Evolutionary conservation across 1,140 invertebrate species (phyloP).

Genomic region (Antheraea mylitta): DNA sequence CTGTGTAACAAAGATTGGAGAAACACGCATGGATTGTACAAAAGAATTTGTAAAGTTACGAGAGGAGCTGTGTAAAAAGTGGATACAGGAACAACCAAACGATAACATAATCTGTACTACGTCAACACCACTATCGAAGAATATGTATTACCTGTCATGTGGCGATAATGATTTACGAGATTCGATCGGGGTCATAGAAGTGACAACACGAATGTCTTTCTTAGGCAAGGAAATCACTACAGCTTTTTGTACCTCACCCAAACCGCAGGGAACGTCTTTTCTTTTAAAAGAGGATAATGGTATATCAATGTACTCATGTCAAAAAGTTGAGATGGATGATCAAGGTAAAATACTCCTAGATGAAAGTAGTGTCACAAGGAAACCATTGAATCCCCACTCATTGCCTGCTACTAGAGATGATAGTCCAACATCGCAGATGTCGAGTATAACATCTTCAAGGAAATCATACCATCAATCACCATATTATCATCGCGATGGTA

Average conservation of each 20-base stretch:
- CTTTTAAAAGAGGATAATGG: constrained; percentile 60
- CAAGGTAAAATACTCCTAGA: constrained; percentile 67
- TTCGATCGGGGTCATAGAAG: constrained; percentile 64
- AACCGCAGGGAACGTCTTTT: constrained; percentile 47
- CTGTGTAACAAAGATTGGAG: constrained; percentile 60
- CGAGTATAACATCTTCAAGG: constrained; percentile 32
- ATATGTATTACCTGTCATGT: constrained; percentile 59
- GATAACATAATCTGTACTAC: constrained; percentile 68
- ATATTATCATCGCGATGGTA: constrained; percentile 13
- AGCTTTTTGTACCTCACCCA: constrained; percentile 51
- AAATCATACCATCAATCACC: constrained; percentile 19
- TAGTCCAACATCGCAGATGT: constrained; percentile 51
- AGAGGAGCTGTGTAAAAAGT: constrained; percentile 64
- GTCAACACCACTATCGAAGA: constrained; percentile 58
- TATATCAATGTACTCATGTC: constrained; percentile 64
- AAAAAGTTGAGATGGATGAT: constrained; percentile 68
- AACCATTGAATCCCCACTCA: constrained; percentile 24
- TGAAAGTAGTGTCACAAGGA: constrained; percentile 53
- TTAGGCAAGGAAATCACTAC: constrained; percentile 70
- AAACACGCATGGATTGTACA: constrained; percentile 59
- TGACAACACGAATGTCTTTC: constrained; percentile 63
- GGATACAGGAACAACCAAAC: constrained; percentile 53
- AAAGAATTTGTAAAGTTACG: constrained; percentile 49
- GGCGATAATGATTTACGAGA: constrained; percentile 48
- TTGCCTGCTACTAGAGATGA: constrained; percentile 31